Evolutionary conservation across 1,140 invertebrate genomes (phyloP).

Genomic region (Dolichoris vasculosae): DNA sequence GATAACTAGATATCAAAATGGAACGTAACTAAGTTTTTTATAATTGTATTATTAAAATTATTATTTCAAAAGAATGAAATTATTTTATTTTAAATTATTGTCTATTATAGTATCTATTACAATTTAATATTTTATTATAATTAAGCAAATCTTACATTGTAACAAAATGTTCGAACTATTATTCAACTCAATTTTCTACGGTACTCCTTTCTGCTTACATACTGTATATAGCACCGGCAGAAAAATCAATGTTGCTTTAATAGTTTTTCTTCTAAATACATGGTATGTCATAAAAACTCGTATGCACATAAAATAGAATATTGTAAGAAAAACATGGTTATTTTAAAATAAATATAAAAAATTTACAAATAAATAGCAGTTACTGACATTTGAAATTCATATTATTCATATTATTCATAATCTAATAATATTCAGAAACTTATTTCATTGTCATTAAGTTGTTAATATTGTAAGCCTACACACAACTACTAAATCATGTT

Average conservation of each 20-base stretch:
- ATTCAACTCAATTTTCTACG: constrained; percentile 20
- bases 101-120: neutral
- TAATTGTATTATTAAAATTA: neutral
- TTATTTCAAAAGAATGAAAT: neutral
- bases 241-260: constrained; percentile 10
- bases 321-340: neutral
- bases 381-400: neutral
- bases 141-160: neutral
- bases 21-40: neutral
- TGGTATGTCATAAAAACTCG: neutral
- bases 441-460: neutral
- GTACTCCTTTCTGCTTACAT: neutral
- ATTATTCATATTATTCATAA: neutral
- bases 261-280: constrained; percentile 17
- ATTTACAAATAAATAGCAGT: neutral
- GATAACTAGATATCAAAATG: neutral
- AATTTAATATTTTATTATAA: neutral
- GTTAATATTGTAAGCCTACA: neutral
- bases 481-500: neutral
- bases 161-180: constrained; percentile 13
- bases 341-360: neutral
- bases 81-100: neutral
- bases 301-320: neutral
- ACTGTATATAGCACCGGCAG: neutral
- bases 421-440: neutral